A percentile compares a stretch with the other conserved stretches of the same genome.
Conservation (phyloP, 2,888 invertebrate genomes). For the Notodonta ziczac region DNA sequence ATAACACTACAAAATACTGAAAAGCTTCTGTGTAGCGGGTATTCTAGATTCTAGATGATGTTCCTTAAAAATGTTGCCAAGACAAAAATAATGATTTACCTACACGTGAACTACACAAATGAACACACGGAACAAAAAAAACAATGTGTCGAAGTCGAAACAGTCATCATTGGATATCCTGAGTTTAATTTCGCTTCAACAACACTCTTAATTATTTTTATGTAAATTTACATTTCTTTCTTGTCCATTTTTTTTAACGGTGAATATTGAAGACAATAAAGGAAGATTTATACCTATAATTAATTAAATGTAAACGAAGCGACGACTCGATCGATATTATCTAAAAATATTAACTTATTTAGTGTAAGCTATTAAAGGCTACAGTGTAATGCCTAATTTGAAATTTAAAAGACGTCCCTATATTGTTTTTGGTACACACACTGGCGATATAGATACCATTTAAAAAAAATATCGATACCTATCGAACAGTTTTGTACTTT, state of each 20-base stretch:
- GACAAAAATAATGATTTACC: too few relatives aligned
- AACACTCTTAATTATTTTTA: constrained; percentile 44
- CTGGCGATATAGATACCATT: constrained; percentile 28
- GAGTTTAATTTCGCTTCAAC: constrained; percentile 59
- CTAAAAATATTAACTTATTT: constrained; percentile 75
- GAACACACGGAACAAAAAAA: not conserved
- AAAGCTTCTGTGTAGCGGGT: too few relatives aligned
- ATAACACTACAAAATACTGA: too few relatives aligned
- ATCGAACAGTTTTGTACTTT: too few relatives aligned
- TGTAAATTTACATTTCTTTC: constrained; percentile 39
- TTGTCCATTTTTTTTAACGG: constrained; percentile 70
- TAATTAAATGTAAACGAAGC: constrained; percentile 73
- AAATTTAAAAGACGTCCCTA: constrained; percentile 53
- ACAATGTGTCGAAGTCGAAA: not conserved
- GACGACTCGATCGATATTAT: constrained; percentile 72
- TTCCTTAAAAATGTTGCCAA: too few relatives aligned
- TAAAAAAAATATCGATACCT: constrained; percentile 29
- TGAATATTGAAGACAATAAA: constrained; percentile 83
- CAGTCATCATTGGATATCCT: not conserved
- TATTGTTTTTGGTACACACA: constrained; percentile 44
- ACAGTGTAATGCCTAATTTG: constrained; percentile 55
- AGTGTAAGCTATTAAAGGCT: constrained; percentile 69
- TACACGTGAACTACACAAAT: too few relatives aligned
- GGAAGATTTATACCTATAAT: constrained; percentile 81
- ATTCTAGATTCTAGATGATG: too few relatives aligned